Evolutionary conservation across 1,140 invertebrate species (phyloP).

Genomic region (Chrysopa pallens): DNA sequence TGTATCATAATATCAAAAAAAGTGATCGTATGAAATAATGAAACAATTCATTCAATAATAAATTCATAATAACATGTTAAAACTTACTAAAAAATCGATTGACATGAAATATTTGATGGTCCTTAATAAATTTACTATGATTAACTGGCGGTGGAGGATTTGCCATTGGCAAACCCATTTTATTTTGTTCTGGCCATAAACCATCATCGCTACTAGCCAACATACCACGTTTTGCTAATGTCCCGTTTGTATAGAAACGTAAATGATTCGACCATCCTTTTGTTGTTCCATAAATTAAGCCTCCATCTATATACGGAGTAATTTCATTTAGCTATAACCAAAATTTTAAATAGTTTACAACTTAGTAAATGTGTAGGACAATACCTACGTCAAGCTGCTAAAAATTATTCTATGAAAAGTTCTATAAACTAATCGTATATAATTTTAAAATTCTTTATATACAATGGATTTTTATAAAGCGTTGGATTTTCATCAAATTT

Average conservation of each 20-base stretch:
- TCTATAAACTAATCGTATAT: too few species aligned
- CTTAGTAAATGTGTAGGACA: too few species aligned
- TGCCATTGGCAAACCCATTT: slow-evolving; percentile 29
- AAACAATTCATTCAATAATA: too few species aligned
- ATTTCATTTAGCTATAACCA: slow-evolving; percentile 35
- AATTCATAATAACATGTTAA: background rate
- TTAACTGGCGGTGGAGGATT: slow-evolving; percentile 37
- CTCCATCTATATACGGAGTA: slow-evolving; percentile 40
- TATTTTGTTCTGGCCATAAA: slow-evolving; percentile 32
- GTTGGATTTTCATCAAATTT: too few species aligned
- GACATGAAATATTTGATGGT: slow-evolving; percentile 24
- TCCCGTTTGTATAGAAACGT: slow-evolving; percentile 27
- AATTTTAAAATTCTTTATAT: too few species aligned
- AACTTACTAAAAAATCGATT: slow-evolving; percentile 35
- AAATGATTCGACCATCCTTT: slow-evolving; percentile 38
- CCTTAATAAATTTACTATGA: slow-evolving; percentile 21
- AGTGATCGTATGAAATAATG: too few species aligned
- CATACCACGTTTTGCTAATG: slow-evolving; percentile 21
- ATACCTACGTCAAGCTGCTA: too few species aligned
- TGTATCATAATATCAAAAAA: too few species aligned
- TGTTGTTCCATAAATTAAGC: slow-evolving; percentile 35
- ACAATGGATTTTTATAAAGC: too few species aligned
- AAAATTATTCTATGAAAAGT: too few species aligned
- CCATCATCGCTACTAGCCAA: slow-evolving; percentile 22
- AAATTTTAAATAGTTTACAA: too few species aligned